These are phyloP conservation scores for Pelecanus crispus DNA, from an alignment of 2,113 vertebrate species.

Conservation along the genomic window DNA sequence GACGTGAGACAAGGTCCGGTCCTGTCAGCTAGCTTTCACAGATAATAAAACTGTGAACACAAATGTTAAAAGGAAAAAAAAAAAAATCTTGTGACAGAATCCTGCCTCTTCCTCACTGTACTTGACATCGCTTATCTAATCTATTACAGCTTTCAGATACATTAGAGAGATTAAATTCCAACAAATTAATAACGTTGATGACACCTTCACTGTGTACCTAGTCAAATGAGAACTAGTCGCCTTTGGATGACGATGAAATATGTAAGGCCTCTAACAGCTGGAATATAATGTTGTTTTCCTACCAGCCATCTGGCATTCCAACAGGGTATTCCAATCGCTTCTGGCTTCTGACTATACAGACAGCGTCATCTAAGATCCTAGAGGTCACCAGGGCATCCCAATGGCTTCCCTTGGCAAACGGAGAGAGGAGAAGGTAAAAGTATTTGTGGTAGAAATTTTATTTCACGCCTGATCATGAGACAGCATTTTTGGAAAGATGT, in stretches of 20 bases:
- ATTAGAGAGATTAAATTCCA: not conserved
- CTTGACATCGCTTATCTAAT: not conserved
- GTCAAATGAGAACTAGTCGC: not conserved
- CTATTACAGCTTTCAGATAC: constrained; percentile 6
- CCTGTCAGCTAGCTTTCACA: not conserved
- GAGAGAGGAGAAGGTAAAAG: not conserved
- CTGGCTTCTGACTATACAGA: not conserved
- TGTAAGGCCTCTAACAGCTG: not conserved
- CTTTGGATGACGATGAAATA: not conserved
- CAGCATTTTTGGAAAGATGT: not conserved
- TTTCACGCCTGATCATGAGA: accelerated
- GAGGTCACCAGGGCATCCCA: not conserved
- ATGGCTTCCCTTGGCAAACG: not conserved
- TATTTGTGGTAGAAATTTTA: not conserved
- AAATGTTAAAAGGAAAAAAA: not conserved
- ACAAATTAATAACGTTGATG: constrained; percentile 6
- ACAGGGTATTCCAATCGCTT: not conserved
- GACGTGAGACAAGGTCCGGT: not conserved
- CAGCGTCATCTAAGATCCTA: not conserved
- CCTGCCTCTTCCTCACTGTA: not conserved
- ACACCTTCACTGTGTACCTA: constrained; percentile 7
- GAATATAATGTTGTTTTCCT: not conserved
- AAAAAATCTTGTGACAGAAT: not conserved
- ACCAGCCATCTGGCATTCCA: constrained; percentile 13
- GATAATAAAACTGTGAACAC: not conserved